phyloP scores from a whole-genome alignment of 2,888 invertebrate genomes.

The Drosophila dives region DNA sequence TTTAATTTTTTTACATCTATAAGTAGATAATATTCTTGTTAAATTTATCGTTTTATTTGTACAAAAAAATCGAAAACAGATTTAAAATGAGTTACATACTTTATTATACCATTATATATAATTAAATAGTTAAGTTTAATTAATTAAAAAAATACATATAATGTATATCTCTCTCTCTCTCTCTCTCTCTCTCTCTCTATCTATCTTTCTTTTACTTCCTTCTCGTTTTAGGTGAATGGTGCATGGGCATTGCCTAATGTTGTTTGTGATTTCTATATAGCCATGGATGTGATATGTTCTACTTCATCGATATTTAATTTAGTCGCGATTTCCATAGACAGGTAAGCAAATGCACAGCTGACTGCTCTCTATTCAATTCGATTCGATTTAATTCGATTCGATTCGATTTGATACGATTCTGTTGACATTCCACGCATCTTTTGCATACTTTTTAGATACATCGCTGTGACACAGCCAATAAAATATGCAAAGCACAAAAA shows the following conservation, averaged over 20 bases:
- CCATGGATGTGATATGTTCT: slow-evolving; percentile 98
- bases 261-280: slow-evolving; percentile 98
- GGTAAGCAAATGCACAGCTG: slow-evolving; percentile 87
- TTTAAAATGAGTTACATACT: not conserved
- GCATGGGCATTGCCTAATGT: slow-evolving; percentile 95
- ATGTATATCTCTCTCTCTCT: not conserved
- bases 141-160: not conserved
- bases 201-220: slow-evolving; percentile 68
- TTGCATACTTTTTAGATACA: slow-evolving; percentile 91
- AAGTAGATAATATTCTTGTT: not conserved
- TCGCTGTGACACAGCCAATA: slow-evolving; percentile 99
- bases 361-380: not conserved
- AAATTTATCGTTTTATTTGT: not conserved
- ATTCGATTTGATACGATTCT: not conserved
- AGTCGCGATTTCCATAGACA: slow-evolving; percentile 98
- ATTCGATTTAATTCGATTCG: not conserved
- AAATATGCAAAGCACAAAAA: slow-evolving; percentile 99
- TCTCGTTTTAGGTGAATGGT: slow-evolving; percentile 90
- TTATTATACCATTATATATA: not conserved
- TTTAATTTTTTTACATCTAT: not conserved
- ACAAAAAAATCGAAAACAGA: not conserved
- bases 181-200: not conserved
- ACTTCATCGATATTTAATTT: slow-evolving; percentile 99
- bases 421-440: not conserved
- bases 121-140: not conserved